phyloP scores from a whole-genome alignment of 1,140 invertebrate genomes.

The Idris sp. region DNA sequence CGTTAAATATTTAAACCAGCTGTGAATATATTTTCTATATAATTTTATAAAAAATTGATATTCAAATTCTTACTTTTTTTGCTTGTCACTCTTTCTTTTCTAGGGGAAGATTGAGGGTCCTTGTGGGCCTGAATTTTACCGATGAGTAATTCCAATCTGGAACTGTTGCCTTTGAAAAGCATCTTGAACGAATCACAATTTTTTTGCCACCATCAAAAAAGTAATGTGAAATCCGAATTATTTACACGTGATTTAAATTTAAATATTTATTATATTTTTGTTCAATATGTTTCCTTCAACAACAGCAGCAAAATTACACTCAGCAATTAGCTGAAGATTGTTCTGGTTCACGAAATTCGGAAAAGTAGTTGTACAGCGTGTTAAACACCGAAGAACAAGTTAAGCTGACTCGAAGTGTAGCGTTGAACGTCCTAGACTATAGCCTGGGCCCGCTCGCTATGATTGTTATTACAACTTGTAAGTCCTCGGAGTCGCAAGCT shows the following conservation, averaged over 20 bases:
- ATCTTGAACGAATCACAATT: constrained; percentile 73
- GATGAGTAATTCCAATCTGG: constrained; percentile 87
- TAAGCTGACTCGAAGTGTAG: constrained; percentile 22
- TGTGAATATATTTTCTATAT: no score
- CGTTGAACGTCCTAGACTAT: constrained; percentile 59
- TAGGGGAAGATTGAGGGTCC: constrained; percentile 75
- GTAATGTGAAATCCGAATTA: no score
- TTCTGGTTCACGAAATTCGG: no score
- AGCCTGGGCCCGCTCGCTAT: constrained; percentile 67
- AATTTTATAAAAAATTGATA: constrained; percentile 7
- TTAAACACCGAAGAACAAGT: constrained; percentile 6
- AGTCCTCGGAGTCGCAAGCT: constrained; percentile 62
- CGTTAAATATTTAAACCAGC: no score
- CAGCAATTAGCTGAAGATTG: no score
- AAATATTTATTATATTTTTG: no score
- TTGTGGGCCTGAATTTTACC: constrained; percentile 91
- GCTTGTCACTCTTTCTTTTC: constrained; percentile 48
- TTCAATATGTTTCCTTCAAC: no score
- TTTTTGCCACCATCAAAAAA: no score
- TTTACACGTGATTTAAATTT: no score
- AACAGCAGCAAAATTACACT: no score
- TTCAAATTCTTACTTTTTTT: constrained; percentile 68
- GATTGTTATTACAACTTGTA: constrained; percentile 69
- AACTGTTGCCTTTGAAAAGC: constrained; percentile 90
- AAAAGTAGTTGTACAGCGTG: no score